Evolutionary conservation across 2,113 vertebrate genomes (phyloP).

Genomic region (Microcebus ravelobensis): DNA sequence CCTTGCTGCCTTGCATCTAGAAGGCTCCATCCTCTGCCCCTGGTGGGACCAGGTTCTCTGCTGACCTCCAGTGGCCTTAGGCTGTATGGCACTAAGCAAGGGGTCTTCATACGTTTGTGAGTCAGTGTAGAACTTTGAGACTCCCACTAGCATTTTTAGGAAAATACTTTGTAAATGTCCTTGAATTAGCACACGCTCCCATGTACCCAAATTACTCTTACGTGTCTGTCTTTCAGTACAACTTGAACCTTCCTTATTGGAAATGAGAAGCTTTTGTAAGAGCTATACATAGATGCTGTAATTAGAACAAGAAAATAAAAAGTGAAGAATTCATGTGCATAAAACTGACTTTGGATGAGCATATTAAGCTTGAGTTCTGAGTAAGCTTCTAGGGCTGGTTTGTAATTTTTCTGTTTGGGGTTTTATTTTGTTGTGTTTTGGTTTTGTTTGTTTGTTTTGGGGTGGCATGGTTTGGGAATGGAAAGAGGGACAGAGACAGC

Average conservation of each 20-base stretch:
- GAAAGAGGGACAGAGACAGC: not conserved
- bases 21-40: constrained; percentile 20
- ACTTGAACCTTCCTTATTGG: not conserved
- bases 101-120: not conserved
- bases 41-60: constrained; percentile 51
- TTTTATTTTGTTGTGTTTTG: not conserved
- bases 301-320: constrained; percentile 32
- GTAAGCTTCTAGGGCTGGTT: not conserved
- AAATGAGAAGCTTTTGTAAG: constrained; percentile 21
- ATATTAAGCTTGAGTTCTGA: not conserved
- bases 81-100: constrained; percentile 14
- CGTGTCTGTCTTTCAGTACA: not conserved
- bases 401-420: not conserved
- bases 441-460: not conserved
- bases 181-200: not conserved
- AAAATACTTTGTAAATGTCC: not conserved
- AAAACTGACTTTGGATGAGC: constrained; percentile 13
- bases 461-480: not conserved
- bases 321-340: not conserved
- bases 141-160: not conserved
- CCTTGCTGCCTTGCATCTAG: not conserved
- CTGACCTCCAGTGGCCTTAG: constrained; percentile 70
- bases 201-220: not conserved
- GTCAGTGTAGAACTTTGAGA: not conserved
- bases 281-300: not conserved